Base-by-base conservation (phyloP, 2,113 vertebrate genomes). In the Cettia cetti region DNA sequence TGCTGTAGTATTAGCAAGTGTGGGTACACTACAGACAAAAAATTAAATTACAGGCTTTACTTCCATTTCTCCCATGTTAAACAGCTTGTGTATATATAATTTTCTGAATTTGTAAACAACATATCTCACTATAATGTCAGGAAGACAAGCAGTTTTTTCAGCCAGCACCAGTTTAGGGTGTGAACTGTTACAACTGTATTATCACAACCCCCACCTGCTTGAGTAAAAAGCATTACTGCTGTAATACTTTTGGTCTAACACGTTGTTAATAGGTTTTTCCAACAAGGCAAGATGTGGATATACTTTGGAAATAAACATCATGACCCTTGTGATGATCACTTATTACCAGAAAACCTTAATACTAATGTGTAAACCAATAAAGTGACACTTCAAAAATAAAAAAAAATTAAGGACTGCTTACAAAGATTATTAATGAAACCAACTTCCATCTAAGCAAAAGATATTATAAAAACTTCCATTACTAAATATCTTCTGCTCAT, bases 181-280 rank as follows among this genome's bases (percentile, higher is more conserved):
- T 95, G 91, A 95, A 85, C 84, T 60, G 63, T 57, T 66, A 82
- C 26, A n/a, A 68, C 23, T 82, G 23, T 65, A 80, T 87, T 95
- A 96, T 94, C 93, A 91, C 50, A 77, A 24, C 18, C 82, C 39
- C 70, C 95, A 96, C 81, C 93, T 93, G 94, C 70, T 94, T 37
- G 61, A 72, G 53, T 63, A 47, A 87, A 91, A 94, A 90, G 16
- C 39, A 72, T 49, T 82, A 63, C 71, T 54, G 63, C 54, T 86
- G 24, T 17, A 81, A 74, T 6, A 44, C 24, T 87, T 91, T 65
- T 60, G 30, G 17, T 69, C 40, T 49, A 80, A 50, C 31, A 26
- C 18, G 47, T 4, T 53, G 49, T 37, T 59, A 75, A 15, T 18
- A 71, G 26, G 15, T 40, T 78, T 84, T 78, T 64, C 56, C 49